Evolutionary conservation across 2,797 vertebrate species (phyloP), one percentile per base, ranked within the genome.

Genomic region (Rhadinocentrus ornatus): DNA sequence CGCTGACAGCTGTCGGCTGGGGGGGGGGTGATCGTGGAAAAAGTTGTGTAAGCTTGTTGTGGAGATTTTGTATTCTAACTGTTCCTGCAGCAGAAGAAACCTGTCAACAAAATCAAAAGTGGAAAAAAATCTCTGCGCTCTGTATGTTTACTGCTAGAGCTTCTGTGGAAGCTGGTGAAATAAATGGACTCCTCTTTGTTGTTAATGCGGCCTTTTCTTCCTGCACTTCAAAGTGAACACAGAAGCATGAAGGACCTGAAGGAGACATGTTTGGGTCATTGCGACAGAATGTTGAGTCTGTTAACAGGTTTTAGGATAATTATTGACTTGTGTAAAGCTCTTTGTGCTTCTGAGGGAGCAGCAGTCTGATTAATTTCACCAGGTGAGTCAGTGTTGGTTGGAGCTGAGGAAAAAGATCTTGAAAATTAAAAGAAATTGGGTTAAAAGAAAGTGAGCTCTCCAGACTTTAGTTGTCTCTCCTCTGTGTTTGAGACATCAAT

Each of bases 1-100:
- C 62, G 13, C 63, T 84, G 82, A 75, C 80, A 71, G 64, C 78
- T 62, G 77, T 69, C 29, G 60, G 71, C 52, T 66, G 18, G 59
- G n/a, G 34, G 15, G 48, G 5, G 50, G 66, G 20, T 46, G 69
- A 73, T 80, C 77, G 53, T 77, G 83, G 87, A 84, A 85, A 84
- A 44, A 52, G 31, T 22, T 10, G 24, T 41, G 15, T 3, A 3
- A 39, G 27, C 29, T 66, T 34, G 44, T 27, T 50, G 54, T 64
- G 37, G 26, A 58, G 44, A 46, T 24, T 37, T 61, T 71, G 27
- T 46, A 41, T 61, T 56, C 26, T 37, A 56, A 50, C 35, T 34
- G 4, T 54, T 71, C 26, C 39, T 65, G 34, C 46, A 59, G 46
- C 10, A 31, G 29, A 61, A 0, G 15, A 27, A n/a, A 3, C 22